These are phyloP conservation scores for Anas capensis DNA, from an alignment of 2,797 vertebrate species.

Conservation along the genomic window DNA sequence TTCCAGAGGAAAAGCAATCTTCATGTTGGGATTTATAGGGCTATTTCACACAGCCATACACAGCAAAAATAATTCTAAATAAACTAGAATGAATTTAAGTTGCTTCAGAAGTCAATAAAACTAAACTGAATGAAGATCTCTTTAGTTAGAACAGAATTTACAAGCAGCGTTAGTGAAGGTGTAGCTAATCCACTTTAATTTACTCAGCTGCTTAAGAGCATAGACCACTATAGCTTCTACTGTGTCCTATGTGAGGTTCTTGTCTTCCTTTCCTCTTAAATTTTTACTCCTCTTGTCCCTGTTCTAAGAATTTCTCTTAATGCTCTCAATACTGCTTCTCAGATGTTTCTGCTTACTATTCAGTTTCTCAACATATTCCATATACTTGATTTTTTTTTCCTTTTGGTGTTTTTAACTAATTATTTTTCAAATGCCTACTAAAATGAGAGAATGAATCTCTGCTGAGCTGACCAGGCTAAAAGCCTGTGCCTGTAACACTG, in stretches of 20 bases:
- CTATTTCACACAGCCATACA: neutral
- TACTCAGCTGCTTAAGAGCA: neutral
- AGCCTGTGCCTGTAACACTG: neutral
- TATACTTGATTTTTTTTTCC: neutral
- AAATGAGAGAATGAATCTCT: neutral
- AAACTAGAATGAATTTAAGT: neutral
- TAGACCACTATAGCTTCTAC: neutral
- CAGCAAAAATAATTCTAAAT: neutral
- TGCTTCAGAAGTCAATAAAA: neutral
- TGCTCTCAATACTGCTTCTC: neutral
- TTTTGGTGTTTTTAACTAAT: neutral
- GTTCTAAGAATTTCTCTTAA: neutral
- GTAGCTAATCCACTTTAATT: conserved; percentile 10
- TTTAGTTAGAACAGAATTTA: neutral
- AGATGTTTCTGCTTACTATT: neutral
- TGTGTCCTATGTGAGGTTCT: neutral
- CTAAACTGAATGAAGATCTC: neutral
- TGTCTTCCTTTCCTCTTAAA: neutral
- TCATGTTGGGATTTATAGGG: rapidly evolving
- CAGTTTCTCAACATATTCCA: neutral
- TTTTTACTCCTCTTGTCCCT: neutral
- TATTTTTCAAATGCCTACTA: neutral
- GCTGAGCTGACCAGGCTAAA: neutral
- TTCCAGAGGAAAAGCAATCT: neutral
- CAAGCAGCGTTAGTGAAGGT: neutral